phyloP scores from a whole-genome alignment of 2,797 vertebrate species.

The Syngnathus acus region DNA sequence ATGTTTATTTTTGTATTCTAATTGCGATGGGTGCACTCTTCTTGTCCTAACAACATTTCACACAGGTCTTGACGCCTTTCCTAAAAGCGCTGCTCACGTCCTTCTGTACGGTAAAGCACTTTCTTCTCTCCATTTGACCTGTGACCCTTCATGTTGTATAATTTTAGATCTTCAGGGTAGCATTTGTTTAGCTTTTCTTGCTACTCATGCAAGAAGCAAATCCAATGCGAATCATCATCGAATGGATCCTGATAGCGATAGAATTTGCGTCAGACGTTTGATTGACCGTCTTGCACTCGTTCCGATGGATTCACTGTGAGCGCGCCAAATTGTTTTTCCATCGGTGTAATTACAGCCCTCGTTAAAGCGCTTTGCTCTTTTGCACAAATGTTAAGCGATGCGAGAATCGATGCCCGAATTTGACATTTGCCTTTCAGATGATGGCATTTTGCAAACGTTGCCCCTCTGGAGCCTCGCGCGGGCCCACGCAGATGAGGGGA shows the following conservation, averaged over 20 bases:
- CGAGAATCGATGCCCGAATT: conserved; percentile 62
- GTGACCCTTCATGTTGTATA: not conserved
- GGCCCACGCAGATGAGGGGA: not conserved
- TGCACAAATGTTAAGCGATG: conserved; percentile 61
- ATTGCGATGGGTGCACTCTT: not conserved
- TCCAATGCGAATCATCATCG: not conserved
- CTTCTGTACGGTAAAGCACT: no score
- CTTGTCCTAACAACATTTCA: not conserved
- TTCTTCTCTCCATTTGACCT: no score
- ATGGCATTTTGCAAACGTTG: conserved; percentile 54
- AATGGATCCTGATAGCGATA: not conserved
- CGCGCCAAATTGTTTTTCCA: conserved; percentile 4
- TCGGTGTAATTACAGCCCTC: conserved; percentile 36
- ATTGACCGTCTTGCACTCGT: not conserved
- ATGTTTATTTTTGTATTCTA: not conserved
- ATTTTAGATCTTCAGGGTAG: not conserved
- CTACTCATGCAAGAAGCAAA: not conserved
- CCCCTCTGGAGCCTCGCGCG: conserved; percentile 30
- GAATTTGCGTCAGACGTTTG: not conserved
- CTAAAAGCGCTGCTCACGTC: not conserved
- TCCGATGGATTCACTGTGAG: not conserved
- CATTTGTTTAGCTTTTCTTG: not conserved
- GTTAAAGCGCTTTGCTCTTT: conserved; percentile 26
- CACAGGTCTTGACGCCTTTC: not conserved
- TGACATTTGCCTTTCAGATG: conserved; percentile 67